A percentile compares a stretch with the other conserved stretches of the same genome.
Evolutionary conservation across 1,140 invertebrate genomes (phyloP).

Genomic region (Drosophila azteca): DNA sequence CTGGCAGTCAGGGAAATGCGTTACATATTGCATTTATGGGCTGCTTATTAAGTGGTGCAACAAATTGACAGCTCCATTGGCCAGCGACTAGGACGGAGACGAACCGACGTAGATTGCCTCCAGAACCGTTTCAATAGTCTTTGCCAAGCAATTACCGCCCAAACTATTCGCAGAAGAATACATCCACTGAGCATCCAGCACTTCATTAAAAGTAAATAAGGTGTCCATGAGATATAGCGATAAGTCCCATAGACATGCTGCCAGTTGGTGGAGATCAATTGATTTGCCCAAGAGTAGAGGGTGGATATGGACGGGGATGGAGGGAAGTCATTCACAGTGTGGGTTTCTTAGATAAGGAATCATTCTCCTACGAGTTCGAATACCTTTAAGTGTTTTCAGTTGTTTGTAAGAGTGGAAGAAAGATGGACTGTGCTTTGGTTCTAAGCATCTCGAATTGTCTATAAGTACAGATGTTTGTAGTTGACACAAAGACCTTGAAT

Average conservation of each 20-base stretch:
- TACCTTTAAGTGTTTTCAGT: too few species aligned
- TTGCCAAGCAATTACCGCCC: slow-evolving; percentile 49
- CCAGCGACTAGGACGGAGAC: slow-evolving; percentile 1
- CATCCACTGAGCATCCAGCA: slow-evolving; percentile 34
- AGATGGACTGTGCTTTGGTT: too few species aligned
- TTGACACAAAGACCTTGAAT: too few species aligned
- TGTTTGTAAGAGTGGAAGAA: too few species aligned
- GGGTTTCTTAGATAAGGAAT: background rate
- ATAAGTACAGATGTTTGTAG: too few species aligned
- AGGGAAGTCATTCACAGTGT: too few species aligned
- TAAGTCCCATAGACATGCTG: slow-evolving; percentile 26
- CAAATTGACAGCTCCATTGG: slow-evolving; percentile 63
- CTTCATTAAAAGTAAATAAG: slow-evolving; percentile 78
- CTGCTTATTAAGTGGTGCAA: slow-evolving; percentile 62
- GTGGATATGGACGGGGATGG: too few species aligned
- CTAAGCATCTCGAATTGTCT: too few species aligned
- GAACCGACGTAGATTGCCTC: background rate
- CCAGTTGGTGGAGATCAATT: too few species aligned
- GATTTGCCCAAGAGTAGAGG: too few species aligned
- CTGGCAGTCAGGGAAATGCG: slow-evolving; percentile 59
- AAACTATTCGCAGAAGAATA: slow-evolving; percentile 35
- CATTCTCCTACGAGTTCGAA: too few species aligned
- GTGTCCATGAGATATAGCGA: slow-evolving; percentile 55
- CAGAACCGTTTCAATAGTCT: slow-evolving; percentile 26
- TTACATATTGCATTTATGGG: slow-evolving; percentile 62